Evolutionary conservation across 2,888 invertebrate species (phyloP), one percentile per base, ranked within the genome.

Genomic region (Carabus problematicus): DNA sequence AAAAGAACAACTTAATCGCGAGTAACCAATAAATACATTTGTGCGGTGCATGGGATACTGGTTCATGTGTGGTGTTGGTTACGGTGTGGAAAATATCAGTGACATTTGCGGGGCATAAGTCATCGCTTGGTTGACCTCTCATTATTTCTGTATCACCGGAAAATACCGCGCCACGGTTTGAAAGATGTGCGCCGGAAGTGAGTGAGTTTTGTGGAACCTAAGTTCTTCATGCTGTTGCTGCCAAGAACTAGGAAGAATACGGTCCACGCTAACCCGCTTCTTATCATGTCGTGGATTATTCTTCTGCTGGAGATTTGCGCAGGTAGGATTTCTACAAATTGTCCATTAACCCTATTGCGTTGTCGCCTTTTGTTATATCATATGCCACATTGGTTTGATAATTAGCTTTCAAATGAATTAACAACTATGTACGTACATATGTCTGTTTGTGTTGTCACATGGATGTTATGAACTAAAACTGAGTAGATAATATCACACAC

Each of bases 271-370:
- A 18, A 12, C 52, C 14, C 19, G 41, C 18, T 47, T 9, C 73
- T 76, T 40, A 71, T 76, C 71, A 76, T 78, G 68, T 76, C 77
- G 66, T 79, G 78, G 78, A 74, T 78, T 70, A 73, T 78, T 70
- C 75, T 78, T 72, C 73, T 78, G 67, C 73, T 79, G 74, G 77
- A 79, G 71, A 75, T 78, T 72, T 78, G 77, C 74, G 76, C 78
- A 77, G 79, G 79, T 79, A 71, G 71, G 74, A 69, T 52, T 63
- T 58, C 60, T 29, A 29, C 29, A 29, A 29, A 29, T 29, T 29
- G 29, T 29, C 29, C 6, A 29, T 29, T 29, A 29, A 29, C 29
- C 29, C 29, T 29, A 6, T 6, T 2, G 29, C 29, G 6, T 29
- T 29, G 29, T 29, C 29, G 29, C 29, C 6, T 29, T 29, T 29